Base-by-base conservation (phyloP, 2,797 vertebrate species). In the Melopsittacus undulatus region DNA sequence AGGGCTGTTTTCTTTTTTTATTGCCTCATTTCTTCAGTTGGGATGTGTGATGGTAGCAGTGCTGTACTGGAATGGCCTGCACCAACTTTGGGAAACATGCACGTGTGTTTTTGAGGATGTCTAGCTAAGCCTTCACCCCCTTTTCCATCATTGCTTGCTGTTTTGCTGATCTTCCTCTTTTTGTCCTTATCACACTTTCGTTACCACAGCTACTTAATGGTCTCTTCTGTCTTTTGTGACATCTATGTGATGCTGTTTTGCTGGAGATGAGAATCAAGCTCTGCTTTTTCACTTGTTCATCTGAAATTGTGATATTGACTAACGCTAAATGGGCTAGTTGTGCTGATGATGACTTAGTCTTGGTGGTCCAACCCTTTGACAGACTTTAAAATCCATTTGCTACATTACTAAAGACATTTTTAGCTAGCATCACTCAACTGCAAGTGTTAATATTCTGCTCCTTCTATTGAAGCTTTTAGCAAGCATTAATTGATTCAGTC, bases 401-500 rank as follows among this genome's bases (percentile, higher is more conserved):
- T 89, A 54, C 32, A 27, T 81, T 92, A 67, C 63, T 74, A 30
- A 90, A 92, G 88, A 67, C 18, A 66, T 89, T 92, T 96, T 96
- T 92, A 92, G 72, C 68, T 87, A 75, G 62, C 52, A 52, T 83
- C 72, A 56, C 84, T 83, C 79, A 80, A 86, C 64, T 63, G 34
- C 86, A 78, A 89, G 69, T 72, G 69, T 96, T 95, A 95, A 95
- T 92, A 90, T 89, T 83, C 64, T 87, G 73, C 72, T 94, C 52
- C 26, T 95, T 81, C 82, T 81, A 59, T 51, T 68, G 62, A 45
- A 80, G 68, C 75, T 93, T 95, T 92, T 80, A 85, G 87, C 89
- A 92, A 81, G 57, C 86, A 93, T 95, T 90, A 96, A 94, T 89
- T 94, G 95, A 95, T 89, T 96, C 91, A 95, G 64, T 87, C 78